These are phyloP conservation scores for Polylopha cassiicola DNA, from an alignment of 2,888 invertebrate species.

Conservation along the genomic window DNA sequence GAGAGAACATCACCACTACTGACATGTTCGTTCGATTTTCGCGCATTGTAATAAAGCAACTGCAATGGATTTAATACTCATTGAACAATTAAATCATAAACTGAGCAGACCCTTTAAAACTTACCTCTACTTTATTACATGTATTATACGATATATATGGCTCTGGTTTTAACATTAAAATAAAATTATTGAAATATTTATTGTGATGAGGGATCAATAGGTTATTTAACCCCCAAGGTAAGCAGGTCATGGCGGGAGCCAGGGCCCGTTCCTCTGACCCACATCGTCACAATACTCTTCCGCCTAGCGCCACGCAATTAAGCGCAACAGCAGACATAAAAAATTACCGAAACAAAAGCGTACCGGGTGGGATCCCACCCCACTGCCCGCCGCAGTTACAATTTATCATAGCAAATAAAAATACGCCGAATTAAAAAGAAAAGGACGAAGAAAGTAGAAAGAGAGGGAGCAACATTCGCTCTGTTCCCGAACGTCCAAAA, in stretches of 20 bases:
- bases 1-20: no score
- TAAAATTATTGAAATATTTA: no score
- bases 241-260: constrained; percentile 54
- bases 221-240: constrained; percentile 40
- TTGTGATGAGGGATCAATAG: constrained; percentile 6
- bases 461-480: constrained; percentile 58
- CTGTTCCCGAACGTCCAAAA: constrained; percentile 53
- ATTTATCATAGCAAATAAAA: constrained; percentile 78
- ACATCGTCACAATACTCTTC: constrained; percentile 68
- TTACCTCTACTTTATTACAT: no score
- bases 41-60: no score
- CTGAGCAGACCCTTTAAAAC: no score
- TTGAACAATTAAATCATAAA: no score
- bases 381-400: constrained; percentile 60
- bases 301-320: constrained; percentile 70
- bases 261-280: constrained; percentile 56
- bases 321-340: constrained; percentile 73
- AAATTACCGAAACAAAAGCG: constrained; percentile 75
- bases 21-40: no score
- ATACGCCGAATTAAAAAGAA: constrained; percentile 75
- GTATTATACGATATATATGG: no score
- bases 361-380: constrained; percentile 39
- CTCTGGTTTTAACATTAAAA: no score
- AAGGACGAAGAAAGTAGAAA: constrained; percentile 65
- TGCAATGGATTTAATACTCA: no score